Evolutionary conservation across 1,140 invertebrate genomes (phyloP).

Genomic region (Gonioctena quinquepunctata): DNA sequence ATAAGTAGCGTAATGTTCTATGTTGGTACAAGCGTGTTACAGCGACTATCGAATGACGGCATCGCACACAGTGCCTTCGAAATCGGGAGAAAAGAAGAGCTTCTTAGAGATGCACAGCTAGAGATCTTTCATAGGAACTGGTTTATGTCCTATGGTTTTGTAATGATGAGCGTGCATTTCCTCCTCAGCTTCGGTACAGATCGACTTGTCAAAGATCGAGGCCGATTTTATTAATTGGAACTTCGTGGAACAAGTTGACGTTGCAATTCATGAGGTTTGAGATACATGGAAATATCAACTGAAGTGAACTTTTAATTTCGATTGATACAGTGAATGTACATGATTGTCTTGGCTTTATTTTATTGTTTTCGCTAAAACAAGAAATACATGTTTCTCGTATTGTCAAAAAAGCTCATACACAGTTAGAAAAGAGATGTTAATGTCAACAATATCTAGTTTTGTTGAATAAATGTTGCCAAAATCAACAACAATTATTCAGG

Average conservation of each 20-base stretch:
- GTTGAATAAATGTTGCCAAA: too few species aligned
- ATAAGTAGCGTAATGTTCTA: not conserved
- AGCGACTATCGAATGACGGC: not conserved
- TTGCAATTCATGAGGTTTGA: not conserved
- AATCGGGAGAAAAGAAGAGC: not conserved
- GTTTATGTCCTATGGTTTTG: not conserved
- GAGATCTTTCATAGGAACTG: not conserved
- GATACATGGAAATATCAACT: not conserved
- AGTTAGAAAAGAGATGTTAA: too few species aligned
- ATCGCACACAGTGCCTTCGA: not conserved
- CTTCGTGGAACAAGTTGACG: slow-evolving; percentile 9
- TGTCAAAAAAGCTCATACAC: too few species aligned
- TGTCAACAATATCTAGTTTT: too few species aligned
- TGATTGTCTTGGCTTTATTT: too few species aligned
- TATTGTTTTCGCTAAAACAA: too few species aligned
- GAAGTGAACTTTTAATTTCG: too few species aligned
- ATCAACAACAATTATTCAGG: too few species aligned
- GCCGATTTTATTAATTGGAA: slow-evolving; percentile 17
- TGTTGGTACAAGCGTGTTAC: slow-evolving; percentile 9
- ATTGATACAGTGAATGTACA: too few species aligned
- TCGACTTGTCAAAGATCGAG: slow-evolving; percentile 6
- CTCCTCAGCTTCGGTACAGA: not conserved
- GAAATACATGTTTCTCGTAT: too few species aligned
- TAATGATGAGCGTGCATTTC: not conserved
- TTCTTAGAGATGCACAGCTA: not conserved